Conservation (phyloP, 2,113 vertebrate species). For the Holacanthus passer region DNA sequence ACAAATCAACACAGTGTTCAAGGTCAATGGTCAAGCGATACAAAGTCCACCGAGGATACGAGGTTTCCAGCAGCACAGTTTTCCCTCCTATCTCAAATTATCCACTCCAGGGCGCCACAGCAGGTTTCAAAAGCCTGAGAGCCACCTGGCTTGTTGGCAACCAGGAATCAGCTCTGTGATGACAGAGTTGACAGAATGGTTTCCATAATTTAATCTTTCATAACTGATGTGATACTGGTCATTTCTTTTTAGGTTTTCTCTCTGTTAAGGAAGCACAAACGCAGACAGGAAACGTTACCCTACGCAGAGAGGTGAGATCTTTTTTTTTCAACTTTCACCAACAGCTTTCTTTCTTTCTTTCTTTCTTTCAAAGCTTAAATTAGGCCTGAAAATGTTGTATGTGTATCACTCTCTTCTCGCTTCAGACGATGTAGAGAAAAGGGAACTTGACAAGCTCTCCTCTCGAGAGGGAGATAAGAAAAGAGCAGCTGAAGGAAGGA, state of each 20-base stretch:
- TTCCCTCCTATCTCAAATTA: neutral
- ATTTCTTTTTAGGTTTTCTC: constrained; percentile 15
- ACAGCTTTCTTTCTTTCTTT: neutral
- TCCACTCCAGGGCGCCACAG: neutral
- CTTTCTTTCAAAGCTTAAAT: constrained; percentile 2
- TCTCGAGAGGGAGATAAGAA: constrained; percentile 35
- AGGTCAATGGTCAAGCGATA: neutral
- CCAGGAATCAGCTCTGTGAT: constrained; percentile 20
- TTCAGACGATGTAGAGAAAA: constrained; percentile 32
- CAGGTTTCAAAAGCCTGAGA: neutral
- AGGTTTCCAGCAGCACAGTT: neutral
- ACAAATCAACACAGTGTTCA: neutral
- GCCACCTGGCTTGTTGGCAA: constrained; percentile 46
- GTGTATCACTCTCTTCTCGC: constrained; percentile 1
- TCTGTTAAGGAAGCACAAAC: neutral
- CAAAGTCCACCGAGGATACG: neutral
- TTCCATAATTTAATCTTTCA: constrained; percentile 32
- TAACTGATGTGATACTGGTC: constrained; percentile 35
- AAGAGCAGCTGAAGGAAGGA: constrained; percentile 17
- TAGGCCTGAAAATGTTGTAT: neutral
- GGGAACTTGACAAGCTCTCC: constrained; percentile 62
- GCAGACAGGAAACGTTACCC: neutral
- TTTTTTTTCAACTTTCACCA: constrained; percentile 1
- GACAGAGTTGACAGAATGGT: constrained; percentile 16
- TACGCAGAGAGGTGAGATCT: neutral